Base-by-base conservation (phyloP, 2,113 vertebrate genomes). In the Chaenocephalus aceratus region DNA sequence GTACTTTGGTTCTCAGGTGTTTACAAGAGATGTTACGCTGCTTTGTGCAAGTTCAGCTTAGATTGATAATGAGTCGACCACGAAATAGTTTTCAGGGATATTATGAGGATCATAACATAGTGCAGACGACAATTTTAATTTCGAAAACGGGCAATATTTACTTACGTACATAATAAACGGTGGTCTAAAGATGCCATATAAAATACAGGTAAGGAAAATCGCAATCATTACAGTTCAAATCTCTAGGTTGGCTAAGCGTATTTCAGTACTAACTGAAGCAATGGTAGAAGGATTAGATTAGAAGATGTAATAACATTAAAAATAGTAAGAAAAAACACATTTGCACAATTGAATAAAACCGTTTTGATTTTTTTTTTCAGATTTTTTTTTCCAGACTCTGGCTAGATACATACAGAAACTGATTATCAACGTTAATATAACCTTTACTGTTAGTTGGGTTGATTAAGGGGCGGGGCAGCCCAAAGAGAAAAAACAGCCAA, bases 181-280 rank as follows among this genome's bases (percentile, higher is more conserved):
- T 93, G 93, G 91, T 94, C 90, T 94, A 94, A 95, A 94, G 94
- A 94, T 93, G 93, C 90, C 91, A 94, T 91, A 92, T 90, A 93
- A 93, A 93, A 93, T 94, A 95, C 90, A 94, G 92, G 91, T 93
- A 94, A 94, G 93, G 92, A 95, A 94, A 94, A 91, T 92, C 78
- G 92, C 91, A 84, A 94, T 95, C 81, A 83, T 94, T 94, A 95
- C 94, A 95, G 90, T 93, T 93, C 87, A 95, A 94, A 94, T 92
- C 92, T 95, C 94, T 95, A 95, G 87, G 91, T 93, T 90, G 90
- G 92, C 94, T 95, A 95, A 94, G 94, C 93, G 82, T 90, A 93
- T 94, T 93, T 94, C 91, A 94, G 92, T 94, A 94, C 94, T 95
- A 96, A 95, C 92, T 92, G 93, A 93, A 95, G 94, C 93, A 84